A percentile compares a stretch with the other conserved stretches of the same genome.
Evolutionary conservation across 2,888 invertebrate genomes (phyloP).

Genomic region (Drosophila mimetica): DNA sequence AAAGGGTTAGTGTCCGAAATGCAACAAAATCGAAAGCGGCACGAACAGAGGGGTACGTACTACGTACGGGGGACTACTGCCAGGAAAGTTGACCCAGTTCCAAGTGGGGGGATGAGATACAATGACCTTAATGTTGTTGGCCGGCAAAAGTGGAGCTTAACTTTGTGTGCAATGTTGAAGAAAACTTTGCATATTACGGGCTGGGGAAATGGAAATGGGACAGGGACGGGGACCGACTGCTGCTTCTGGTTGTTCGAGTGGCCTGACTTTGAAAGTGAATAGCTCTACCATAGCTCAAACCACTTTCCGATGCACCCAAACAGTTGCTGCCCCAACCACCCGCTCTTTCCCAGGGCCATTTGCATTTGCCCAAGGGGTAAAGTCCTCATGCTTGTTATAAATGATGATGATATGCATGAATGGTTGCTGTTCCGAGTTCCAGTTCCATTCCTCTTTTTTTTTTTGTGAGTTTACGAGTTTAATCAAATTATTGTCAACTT

Average conservation of each 20-base stretch:
- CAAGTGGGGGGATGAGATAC: constrained; percentile 9
- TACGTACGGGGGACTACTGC: too few relatives aligned
- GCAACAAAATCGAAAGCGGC: constrained; percentile 45
- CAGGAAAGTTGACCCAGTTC: constrained; percentile 40
- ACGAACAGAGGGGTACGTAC: constrained; percentile 16
- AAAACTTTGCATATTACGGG: constrained; percentile 44
- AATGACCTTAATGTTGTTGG: constrained; percentile 41
- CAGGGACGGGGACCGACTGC: too few relatives aligned
- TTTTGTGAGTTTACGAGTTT: constrained; percentile 12
- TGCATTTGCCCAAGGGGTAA: constrained; percentile 28
- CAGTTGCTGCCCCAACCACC: constrained; percentile 1
- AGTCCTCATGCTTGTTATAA: constrained; percentile 29
- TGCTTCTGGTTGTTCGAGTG: constrained; percentile 8
- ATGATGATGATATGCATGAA: constrained; percentile 44
- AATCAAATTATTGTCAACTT: constrained; percentile 73
- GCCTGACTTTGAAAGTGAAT: constrained; percentile 51
- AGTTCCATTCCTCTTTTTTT: constrained; percentile 4
- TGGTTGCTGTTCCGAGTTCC: constrained; percentile 13
- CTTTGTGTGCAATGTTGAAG: constrained; percentile 46
- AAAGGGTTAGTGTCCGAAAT: constrained; percentile 43
- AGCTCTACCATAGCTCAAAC: constrained; percentile 21
- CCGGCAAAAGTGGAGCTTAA: constrained; percentile 39
- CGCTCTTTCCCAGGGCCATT: constrained; percentile 42
- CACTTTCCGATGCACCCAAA: constrained; percentile 19
- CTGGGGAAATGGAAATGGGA: constrained; percentile 6